Evolutionary conservation across 1,140 invertebrate species (phyloP), one percentile per base, ranked within the genome.

Genomic region (Gryllus bimaculatus): DNA sequence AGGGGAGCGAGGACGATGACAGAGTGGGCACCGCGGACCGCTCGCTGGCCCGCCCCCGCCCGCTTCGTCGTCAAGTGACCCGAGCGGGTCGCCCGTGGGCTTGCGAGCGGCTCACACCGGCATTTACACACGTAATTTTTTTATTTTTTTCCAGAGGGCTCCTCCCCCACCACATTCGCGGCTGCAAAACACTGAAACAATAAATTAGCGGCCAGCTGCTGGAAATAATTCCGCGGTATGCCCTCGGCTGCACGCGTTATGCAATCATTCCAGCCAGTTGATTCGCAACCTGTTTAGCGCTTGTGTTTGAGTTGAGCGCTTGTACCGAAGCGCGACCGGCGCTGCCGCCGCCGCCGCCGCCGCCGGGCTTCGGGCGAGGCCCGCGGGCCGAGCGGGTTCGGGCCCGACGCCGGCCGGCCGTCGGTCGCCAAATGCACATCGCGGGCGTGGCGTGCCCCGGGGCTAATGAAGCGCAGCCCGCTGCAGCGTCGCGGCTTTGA

Each of bases 231-330:
- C 18, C 54, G 54, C 54, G 10, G 54, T 7, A 7, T 66, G 18
- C 54, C 18, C 54, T 66, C 54, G 10, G 18, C 10, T 66, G 54
- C 54, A 7, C 54, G 54, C 54, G 54, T 66, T 66, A 66, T 18
- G 54, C 54, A 66, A 66, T 66, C 54, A 66, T 66, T 66, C 54
- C 54, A 66, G 54, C 54, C 54, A 66, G 54, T 66, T 66, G 54
- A 66, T 66, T 66, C 54, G 7, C 54, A 66, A 66, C 54, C 54
- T 66, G 54, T 66, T 66, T 66, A 66, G 54, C 54, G 54, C 18
- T 66, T 18, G 10, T 18, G 54, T 66, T 66, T 66, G 10, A 66
- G 54, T 13, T 66, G 18, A 10, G 54, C 54, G 10, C 10, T 66
- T 18, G 54, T 10, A 7, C 54, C 54, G 2, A 10, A 10, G 10